Conservation (phyloP, 1,140 invertebrate species). For the Lethrus apterus region DNA sequence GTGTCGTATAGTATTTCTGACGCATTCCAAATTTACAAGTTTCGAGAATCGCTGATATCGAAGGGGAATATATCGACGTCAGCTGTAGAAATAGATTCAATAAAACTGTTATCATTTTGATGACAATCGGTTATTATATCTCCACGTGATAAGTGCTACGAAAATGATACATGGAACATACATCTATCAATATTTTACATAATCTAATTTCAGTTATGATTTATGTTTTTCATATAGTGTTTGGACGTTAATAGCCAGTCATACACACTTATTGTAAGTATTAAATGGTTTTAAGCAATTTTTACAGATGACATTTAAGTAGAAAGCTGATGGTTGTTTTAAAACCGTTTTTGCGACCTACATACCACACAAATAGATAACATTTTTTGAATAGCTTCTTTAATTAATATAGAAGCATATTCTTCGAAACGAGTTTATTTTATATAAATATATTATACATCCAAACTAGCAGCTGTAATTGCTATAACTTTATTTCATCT, state of each 20-base stretch:
- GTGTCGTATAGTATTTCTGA: constrained; percentile 18
- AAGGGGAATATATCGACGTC: not conserved
- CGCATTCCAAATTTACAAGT: constrained; percentile 6
- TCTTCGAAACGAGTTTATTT: too few relatives aligned
- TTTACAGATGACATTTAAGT: constrained; percentile 28
- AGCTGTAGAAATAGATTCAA: not conserved
- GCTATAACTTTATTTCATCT: too few relatives aligned
- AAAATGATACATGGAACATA: constrained; percentile 17
- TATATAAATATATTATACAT: too few relatives aligned
- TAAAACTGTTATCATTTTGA: constrained; percentile 9
- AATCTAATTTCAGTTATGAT: too few relatives aligned
- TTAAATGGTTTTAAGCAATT: constrained; percentile 16
- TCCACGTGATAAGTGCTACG: constrained; percentile 19
- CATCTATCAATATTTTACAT: constrained; percentile 14
- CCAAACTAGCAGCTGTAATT: too few relatives aligned
- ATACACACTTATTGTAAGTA: constrained; percentile 33
- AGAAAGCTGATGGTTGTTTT: constrained; percentile 28
- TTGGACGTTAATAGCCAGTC: constrained; percentile 25
- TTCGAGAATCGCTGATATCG: not conserved
- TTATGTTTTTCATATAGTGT: constrained; percentile 18
- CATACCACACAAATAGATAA: constrained; percentile 29
- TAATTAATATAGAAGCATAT: too few relatives aligned
- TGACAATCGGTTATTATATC: constrained; percentile 13
- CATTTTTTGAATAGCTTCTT: too few relatives aligned
- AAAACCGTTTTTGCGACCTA: constrained; percentile 31